Conservation (phyloP, 1,140 invertebrate genomes). For the Druon quercuslanigerum region DNA sequence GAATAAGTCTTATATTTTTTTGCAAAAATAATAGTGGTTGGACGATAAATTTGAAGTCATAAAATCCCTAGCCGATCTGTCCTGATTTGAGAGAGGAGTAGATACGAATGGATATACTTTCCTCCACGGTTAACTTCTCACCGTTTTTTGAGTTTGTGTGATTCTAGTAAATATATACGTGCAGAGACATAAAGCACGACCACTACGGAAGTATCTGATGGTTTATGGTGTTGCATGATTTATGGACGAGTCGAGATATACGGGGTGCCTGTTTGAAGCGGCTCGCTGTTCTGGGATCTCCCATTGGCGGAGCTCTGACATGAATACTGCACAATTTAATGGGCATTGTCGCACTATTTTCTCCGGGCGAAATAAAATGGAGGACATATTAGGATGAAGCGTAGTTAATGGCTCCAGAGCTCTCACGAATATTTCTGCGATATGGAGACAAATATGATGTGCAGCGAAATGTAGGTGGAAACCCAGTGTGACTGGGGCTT, state of each 20-base stretch:
- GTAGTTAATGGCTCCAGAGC: constrained; percentile 6
- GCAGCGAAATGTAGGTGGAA: not conserved
- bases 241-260: constrained; percentile 24
- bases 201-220: constrained; percentile 7
- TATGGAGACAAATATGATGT: constrained; percentile 16
- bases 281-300: constrained; percentile 17
- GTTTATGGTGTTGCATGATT: constrained; percentile 24
- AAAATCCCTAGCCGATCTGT: not conserved
- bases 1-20: not conserved
- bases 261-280: constrained; percentile 12
- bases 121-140: constrained; percentile 7
- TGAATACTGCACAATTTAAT: constrained; percentile 24
- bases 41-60: not conserved
- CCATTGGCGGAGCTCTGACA: constrained; percentile 23
- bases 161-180: not conserved
- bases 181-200: not conserved
- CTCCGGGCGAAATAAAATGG: not conserved
- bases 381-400: constrained; percentile 16
- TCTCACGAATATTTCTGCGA: constrained; percentile 9
- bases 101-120: not conserved
- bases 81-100: constrained; percentile 5
- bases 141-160: not conserved
- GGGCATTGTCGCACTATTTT: constrained; percentile 24
- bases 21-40: not conserved
- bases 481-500: not conserved